Evolutionary conservation across 2,113 vertebrate genomes (phyloP).

Genomic region (Megaleporinus macrocephalus): DNA sequence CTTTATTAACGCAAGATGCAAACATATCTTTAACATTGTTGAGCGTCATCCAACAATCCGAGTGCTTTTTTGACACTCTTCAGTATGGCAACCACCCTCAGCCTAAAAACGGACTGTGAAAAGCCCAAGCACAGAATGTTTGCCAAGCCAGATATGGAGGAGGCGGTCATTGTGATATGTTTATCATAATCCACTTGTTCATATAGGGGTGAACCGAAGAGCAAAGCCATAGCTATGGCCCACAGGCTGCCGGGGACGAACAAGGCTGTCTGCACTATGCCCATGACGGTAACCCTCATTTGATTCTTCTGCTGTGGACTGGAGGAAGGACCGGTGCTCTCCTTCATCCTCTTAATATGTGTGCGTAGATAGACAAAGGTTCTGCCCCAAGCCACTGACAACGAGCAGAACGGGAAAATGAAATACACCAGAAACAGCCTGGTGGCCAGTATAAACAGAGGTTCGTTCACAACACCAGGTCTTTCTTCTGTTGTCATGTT

Average conservation of each 20-base stretch:
- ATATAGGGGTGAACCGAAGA: constrained; percentile 2
- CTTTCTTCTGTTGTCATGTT: neutral
- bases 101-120: constrained; percentile 43
- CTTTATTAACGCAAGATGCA: neutral
- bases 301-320: constrained; percentile 38
- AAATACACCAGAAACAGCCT: constrained; percentile 29
- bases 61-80: neutral
- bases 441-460: neutral
- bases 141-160: constrained; percentile 16
- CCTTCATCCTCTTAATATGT: constrained; percentile 46
- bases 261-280: constrained; percentile 46
- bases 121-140: constrained; percentile 46
- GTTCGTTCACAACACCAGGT: neutral
- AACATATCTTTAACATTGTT: neutral
- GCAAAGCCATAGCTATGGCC: neutral
- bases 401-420: constrained; percentile 17
- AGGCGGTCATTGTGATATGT: constrained; percentile 30
- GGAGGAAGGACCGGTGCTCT: constrained; percentile 23
- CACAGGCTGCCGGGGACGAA: constrained; percentile 42
- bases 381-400: constrained; percentile 42
- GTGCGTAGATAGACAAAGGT: constrained; percentile 33
- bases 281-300: constrained; percentile 39
- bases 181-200: constrained; percentile 21
- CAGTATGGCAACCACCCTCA: neutral
- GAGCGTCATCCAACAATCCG: neutral